Percentiles rank a stretch among this genome's conserved stretches.
These are phyloP conservation scores for Anarsia innoxiella DNA, from an alignment of 2,888 invertebrate species.

Conservation along the genomic window DNA sequence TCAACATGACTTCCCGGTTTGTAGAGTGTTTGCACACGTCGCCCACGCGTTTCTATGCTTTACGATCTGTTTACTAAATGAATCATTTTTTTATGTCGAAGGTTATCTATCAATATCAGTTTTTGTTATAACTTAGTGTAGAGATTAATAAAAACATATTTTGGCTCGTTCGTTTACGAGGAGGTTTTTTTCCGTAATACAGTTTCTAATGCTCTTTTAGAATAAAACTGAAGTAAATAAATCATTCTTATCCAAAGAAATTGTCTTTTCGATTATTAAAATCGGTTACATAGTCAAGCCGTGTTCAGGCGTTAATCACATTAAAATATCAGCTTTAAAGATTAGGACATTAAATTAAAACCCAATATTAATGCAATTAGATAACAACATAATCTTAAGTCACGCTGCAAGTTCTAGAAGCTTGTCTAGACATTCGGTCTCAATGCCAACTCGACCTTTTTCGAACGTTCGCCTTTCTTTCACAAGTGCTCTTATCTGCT, in stretches of 20 bases:
- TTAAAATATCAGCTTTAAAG: too few species aligned
- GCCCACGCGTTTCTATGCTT: conserved; percentile 12
- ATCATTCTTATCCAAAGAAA: too few species aligned
- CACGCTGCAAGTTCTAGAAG: conserved; percentile 19
- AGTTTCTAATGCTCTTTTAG: too few species aligned
- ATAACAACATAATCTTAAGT: too few species aligned
- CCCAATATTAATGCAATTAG: too few species aligned
- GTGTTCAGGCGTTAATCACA: too few species aligned
- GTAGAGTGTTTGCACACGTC: conserved; percentile 6
- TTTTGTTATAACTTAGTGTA: conserved; percentile 14
- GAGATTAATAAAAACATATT: conserved; percentile 16
- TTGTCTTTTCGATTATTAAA: too few species aligned
- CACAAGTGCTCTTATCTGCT: conserved; percentile 11
- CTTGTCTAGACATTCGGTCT: conserved; percentile 25
- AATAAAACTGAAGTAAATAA: too few species aligned
- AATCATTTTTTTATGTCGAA: conserved; percentile 20
- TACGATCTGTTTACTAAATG: conserved; percentile 26
- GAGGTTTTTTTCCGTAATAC: too few species aligned
- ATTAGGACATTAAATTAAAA: too few species aligned
- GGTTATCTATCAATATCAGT: conserved; percentile 24
- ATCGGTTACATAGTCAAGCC: too few species aligned
- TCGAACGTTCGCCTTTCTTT: conserved; percentile 29
- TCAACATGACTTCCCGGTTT: neutral
- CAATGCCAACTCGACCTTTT: conserved; percentile 29
- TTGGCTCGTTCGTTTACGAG: too few species aligned